A percentile compares a stretch with the other conserved stretches of the same genome.
These are phyloP conservation scores for Tolypeutes matacus DNA, from an alignment of 2,797 vertebrate species.

Conservation along the genomic window DNA sequence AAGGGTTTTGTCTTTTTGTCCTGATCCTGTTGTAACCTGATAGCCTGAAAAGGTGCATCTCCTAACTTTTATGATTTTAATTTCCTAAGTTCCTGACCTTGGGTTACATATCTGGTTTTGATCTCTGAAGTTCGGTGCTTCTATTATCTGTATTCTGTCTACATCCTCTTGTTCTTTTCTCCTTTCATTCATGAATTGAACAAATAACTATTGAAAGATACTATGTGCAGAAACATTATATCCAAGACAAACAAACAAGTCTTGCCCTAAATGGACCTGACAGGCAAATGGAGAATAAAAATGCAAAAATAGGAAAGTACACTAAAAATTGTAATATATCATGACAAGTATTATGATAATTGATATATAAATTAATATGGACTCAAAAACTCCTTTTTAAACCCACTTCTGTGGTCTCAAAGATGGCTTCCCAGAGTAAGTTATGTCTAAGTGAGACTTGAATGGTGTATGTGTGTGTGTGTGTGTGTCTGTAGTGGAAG, in stretches of 20 bases:
- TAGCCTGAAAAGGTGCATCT: neutral
- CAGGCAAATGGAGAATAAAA: slow-evolving; percentile 65
- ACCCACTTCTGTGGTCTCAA: neutral
- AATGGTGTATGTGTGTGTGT: neutral
- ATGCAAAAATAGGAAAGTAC: slow-evolving; percentile 63
- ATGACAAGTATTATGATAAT: slow-evolving; percentile 62
- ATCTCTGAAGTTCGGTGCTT: neutral
- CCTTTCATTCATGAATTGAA: slow-evolving; percentile 25
- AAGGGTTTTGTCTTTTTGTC: neutral
- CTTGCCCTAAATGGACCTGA: slow-evolving; percentile 48
- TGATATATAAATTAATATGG: slow-evolving; percentile 56
- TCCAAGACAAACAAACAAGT: slow-evolving; percentile 69
- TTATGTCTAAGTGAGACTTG: neutral
- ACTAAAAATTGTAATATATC: slow-evolving; percentile 38
- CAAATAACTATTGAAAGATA: slow-evolving; percentile 57
- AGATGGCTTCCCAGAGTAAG: neutral
- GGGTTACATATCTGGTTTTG: neutral
- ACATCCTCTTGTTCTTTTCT: slow-evolving; percentile 42
- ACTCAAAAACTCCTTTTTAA: too few relatives aligned
- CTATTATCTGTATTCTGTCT: slow-evolving; percentile 33
- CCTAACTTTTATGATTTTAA: neutral
- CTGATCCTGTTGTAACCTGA: neutral
- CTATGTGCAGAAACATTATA: slow-evolving; percentile 61
- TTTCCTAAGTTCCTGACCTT: neutral
- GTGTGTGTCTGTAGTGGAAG: neutral